Conservation (phyloP, 2,888 invertebrate genomes). For the Ecliptopera silaceata region DNA sequence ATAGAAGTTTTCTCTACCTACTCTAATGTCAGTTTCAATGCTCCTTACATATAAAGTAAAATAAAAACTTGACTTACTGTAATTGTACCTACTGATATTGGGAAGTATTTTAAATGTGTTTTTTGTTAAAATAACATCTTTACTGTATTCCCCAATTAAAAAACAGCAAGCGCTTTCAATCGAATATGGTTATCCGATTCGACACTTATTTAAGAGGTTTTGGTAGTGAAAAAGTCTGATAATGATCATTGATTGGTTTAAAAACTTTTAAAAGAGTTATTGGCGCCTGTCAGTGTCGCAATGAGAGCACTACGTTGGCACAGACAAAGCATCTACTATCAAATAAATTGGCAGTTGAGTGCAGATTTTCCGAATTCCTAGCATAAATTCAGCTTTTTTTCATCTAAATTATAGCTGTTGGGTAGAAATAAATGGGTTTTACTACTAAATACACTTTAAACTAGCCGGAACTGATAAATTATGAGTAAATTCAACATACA, state of each 20-base stretch:
- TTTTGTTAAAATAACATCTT: too few relatives aligned
- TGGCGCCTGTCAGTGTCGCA: slow-evolving; percentile 33
- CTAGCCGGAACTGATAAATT: not conserved
- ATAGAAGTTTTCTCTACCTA: too few relatives aligned
- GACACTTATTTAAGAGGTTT: too few relatives aligned
- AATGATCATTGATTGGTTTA: slow-evolving; percentile 9
- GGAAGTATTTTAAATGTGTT: too few relatives aligned
- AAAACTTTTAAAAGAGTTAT: slow-evolving; percentile 11
- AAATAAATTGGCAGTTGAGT: slow-evolving; percentile 42
- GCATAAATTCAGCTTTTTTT: slow-evolving; percentile 21
- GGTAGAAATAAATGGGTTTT: slow-evolving; percentile 8
- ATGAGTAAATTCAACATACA: too few relatives aligned
- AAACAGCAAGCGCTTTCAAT: too few relatives aligned
- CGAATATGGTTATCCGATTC: too few relatives aligned
- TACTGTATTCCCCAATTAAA: too few relatives aligned
- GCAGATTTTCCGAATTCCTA: slow-evolving; percentile 38
- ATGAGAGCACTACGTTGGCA: slow-evolving; percentile 31
- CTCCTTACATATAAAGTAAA: too few relatives aligned
- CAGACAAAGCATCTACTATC: slow-evolving; percentile 31
- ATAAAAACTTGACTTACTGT: too few relatives aligned
- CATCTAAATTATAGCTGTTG: not conserved
- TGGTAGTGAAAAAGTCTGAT: not conserved
- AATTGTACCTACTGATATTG: too few relatives aligned
- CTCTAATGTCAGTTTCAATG: too few relatives aligned
- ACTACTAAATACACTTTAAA: not conserved